These are phyloP conservation scores for Aurelia coerulea DNA, from an alignment of 30 jellyfish, hydroid and myxozoan species.

Conservation along the genomic window DNA sequence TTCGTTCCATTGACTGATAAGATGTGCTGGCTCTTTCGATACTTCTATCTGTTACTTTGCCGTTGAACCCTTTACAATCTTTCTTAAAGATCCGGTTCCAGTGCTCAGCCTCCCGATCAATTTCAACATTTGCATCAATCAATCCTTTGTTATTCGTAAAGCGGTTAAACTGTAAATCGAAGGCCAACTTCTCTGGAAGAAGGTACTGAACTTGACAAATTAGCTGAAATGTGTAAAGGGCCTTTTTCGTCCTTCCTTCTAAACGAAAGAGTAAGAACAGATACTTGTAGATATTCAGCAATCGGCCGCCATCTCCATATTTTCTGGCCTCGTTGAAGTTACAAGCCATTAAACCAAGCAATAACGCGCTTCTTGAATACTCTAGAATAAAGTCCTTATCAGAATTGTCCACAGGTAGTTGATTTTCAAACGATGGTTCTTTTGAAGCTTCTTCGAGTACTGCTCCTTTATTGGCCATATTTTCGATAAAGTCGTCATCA, in stretches of 20 bases:
- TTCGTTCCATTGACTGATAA: background rate
- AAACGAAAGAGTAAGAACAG: background rate
- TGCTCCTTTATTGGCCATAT: too few relatives aligned
- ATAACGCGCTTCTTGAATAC: background rate
- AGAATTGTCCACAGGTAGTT: too few relatives aligned
- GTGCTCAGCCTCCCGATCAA: conserved; percentile 34
- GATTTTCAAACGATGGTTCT: too few relatives aligned
- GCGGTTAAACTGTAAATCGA: conserved; percentile 7
- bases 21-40: background rate
- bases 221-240: conserved; percentile 12
- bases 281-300: conserved; percentile 9
- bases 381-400: background rate
- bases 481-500: too few relatives aligned
- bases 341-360: too few relatives aligned
- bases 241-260: conserved; percentile 15
- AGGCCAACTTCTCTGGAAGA: conserved; percentile 27
- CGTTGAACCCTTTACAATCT: conserved; percentile 21
- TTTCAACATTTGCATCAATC: conserved; percentile 15
- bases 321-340: too few relatives aligned
- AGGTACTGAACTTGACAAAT: conserved; percentile 16
- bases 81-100: conserved; percentile 4
- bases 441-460: too few relatives aligned
- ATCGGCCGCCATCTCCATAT: conserved; percentile 32
- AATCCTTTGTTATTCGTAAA: conserved; percentile 22
- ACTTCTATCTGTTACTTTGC: conserved; percentile 27